Percentiles rank a stretch among this genome's conserved stretches.
Conservation (phyloP, 2,888 invertebrate genomes). For the Diaprepes abbreviatus region DNA sequence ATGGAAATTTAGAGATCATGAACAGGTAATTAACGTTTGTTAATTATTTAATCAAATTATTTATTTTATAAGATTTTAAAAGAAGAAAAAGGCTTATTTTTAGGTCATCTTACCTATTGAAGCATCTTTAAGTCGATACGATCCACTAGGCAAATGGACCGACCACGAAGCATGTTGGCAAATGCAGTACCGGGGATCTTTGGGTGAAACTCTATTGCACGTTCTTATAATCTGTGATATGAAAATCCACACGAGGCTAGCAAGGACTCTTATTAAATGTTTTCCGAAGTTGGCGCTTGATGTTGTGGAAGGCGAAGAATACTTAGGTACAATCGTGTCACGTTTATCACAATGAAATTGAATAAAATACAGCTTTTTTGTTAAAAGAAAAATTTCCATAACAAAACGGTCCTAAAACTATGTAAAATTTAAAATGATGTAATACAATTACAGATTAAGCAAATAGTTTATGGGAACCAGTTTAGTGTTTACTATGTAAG, state of each 20-base stretch:
- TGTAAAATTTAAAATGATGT: too few relatives aligned
- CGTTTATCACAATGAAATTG: too few relatives aligned
- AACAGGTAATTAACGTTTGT: conserved; percentile 69
- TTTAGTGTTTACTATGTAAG: too few relatives aligned
- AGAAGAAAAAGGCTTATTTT: too few relatives aligned
- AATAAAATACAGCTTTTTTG: too few relatives aligned
- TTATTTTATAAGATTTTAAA: too few relatives aligned
- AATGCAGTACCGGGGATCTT: conserved; percentile 94
- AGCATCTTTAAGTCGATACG: conserved; percentile 86
- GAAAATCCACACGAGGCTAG: conserved; percentile 83
- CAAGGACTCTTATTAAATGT: conserved; percentile 89
- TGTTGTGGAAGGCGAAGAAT: conserved; percentile 97
- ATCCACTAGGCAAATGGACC: conserved; percentile 89
- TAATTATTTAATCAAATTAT: too few relatives aligned
- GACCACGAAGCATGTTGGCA: conserved; percentile 98
- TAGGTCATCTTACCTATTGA: conserved; percentile 86
- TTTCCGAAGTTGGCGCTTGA: conserved; percentile 93
- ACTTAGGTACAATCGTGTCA: conserved; percentile 72
- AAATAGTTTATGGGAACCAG: too few relatives aligned
- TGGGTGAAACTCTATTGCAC: conserved; percentile 95
- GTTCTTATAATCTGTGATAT: conserved; percentile 96
- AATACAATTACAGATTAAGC: too few relatives aligned
- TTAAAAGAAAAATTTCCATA: too few relatives aligned
- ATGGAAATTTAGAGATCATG: conserved; percentile 91
- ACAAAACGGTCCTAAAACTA: too few relatives aligned